Conservation (phyloP, 2,888 invertebrate species). For the Barypeithes pellucidus region DNA sequence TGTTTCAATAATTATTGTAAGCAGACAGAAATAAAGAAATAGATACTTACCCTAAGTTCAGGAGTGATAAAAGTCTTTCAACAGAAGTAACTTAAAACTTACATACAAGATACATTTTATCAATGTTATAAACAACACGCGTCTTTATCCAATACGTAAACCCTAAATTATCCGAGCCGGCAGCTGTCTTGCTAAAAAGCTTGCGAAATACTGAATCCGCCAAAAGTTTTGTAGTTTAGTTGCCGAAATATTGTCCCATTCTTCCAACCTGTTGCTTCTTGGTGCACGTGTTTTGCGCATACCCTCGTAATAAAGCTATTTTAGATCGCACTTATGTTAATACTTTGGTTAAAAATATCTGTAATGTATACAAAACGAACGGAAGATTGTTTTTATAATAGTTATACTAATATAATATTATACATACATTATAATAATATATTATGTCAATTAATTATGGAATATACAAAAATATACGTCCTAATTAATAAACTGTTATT, state of each 20-base stretch:
- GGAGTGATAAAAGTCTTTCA: neutral
- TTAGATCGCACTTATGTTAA: conserved; percentile 19
- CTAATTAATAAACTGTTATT: too few relatives aligned
- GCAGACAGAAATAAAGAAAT: too few relatives aligned
- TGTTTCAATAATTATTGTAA: too few relatives aligned
- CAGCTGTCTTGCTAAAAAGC: conserved; percentile 8
- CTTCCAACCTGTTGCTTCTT: conserved; percentile 44
- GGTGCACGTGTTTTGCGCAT: conserved; percentile 45
- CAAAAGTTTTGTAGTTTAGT: conserved; percentile 30
- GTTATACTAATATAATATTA: too few relatives aligned
- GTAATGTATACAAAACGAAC: neutral
- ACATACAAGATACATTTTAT: neutral
- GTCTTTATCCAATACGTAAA: neutral
- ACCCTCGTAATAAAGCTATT: conserved; percentile 6
- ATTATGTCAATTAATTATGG: too few relatives aligned
- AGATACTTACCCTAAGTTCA: neutral
- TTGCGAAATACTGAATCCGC: conserved; percentile 38
- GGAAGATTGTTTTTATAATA: neutral
- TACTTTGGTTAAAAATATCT: neutral
- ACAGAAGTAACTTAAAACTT: neutral
- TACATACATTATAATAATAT: too few relatives aligned
- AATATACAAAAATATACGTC: too few relatives aligned
- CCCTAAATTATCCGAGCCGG: neutral
- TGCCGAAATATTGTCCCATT: conserved; percentile 28
- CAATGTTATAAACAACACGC: neutral